Conservation (phyloP, 1,140 invertebrate genomes). For the Lordiphosa mommai region DNA sequence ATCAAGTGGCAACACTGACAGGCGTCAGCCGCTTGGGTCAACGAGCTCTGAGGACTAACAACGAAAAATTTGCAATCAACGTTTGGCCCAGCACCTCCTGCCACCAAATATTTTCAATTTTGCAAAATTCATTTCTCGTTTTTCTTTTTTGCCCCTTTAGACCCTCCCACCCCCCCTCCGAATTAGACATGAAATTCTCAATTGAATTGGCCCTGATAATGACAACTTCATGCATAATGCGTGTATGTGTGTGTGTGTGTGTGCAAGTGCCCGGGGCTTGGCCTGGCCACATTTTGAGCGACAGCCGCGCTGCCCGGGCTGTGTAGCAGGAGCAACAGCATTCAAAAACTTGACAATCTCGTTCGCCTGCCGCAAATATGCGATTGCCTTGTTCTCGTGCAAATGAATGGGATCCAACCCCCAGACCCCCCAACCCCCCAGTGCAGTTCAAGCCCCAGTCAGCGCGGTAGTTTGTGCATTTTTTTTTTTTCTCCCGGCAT, state of each 20-base stretch:
- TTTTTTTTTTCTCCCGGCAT: conserved; percentile 31
- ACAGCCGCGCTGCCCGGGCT: conserved; percentile 12
- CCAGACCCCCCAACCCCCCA: conserved; percentile 10
- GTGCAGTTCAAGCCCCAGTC: conserved; percentile 24
- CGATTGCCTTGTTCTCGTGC: conserved; percentile 70
- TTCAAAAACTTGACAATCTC: conserved; percentile 74
- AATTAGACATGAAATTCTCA: conserved; percentile 75
- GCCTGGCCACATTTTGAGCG: conserved; percentile 33
- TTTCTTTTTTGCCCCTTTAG: conserved; percentile 23
- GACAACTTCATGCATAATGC: conserved; percentile 78
- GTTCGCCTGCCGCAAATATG: conserved; percentile 70
- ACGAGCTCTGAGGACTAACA: conserved; percentile 32
- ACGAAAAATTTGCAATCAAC: conserved; percentile 61
- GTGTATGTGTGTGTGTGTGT: conserved; percentile 9
- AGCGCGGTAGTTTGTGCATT: conserved; percentile 59
- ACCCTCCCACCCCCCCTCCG: conserved; percentile 14
- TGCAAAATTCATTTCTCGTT: conserved; percentile 58
- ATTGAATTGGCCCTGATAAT: conserved; percentile 79
- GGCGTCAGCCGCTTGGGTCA: conserved; percentile 32
- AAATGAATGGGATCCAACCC: conserved; percentile 54
- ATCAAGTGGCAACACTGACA: conserved; percentile 59
- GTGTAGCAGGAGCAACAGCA: too few species aligned
- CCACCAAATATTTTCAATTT: conserved; percentile 64
- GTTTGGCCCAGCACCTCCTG: conserved; percentile 22
- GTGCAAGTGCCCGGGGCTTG: conserved; percentile 6